phyloP scores from a whole-genome alignment of 2,797 vertebrate genomes.

The Triplophysa yarkandensis region DNA sequence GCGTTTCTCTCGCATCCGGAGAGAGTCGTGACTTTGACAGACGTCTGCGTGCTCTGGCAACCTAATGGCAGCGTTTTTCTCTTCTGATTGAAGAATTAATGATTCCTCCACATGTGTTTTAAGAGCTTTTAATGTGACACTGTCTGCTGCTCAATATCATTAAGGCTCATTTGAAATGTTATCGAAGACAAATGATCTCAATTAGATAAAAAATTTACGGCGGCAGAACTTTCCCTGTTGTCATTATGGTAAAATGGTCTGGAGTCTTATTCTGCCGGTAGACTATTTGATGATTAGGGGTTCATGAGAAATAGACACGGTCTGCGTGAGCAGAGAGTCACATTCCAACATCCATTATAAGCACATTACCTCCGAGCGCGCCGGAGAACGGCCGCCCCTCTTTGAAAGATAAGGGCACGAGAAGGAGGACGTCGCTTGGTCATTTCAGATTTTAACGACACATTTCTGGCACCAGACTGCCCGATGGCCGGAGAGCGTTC shows the following conservation, averaged over 20 bases:
- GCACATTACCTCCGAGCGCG: slow-evolving; percentile 36
- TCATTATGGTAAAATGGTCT: slow-evolving; percentile 46
- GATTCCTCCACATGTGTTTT: slow-evolving; percentile 53
- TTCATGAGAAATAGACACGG: slow-evolving; percentile 38
- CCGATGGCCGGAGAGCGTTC: slow-evolving; percentile 6
- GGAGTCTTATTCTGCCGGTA: slow-evolving; percentile 29
- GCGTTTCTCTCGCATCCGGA: slow-evolving; percentile 41
- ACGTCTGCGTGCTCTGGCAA: slow-evolving; percentile 33
- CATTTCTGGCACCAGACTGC: slow-evolving; percentile 30
- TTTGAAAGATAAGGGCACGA: slow-evolving; percentile 42
- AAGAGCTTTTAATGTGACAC: slow-evolving; percentile 57
- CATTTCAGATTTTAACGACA: slow-evolving; percentile 38
- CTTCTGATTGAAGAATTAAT: slow-evolving; percentile 56
- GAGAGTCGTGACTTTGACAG: slow-evolving; percentile 56
- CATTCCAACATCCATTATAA: slow-evolving; percentile 36
- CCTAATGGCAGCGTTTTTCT: slow-evolving; percentile 51
- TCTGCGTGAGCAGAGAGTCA: slow-evolving; percentile 44
- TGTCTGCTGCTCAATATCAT: slow-evolving; percentile 57
- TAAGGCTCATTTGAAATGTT: slow-evolving; percentile 55
- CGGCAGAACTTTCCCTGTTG: slow-evolving; percentile 48
- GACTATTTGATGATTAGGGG: slow-evolving; percentile 36
- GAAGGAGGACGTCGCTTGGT: slow-evolving; percentile 34
- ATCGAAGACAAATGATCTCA: slow-evolving; percentile 57
- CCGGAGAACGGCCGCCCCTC: slow-evolving; percentile 21
- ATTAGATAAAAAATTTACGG: slow-evolving; percentile 54